Base-by-base conservation (phyloP, 2,888 invertebrate species). In the Calephelis perditalis region DNA sequence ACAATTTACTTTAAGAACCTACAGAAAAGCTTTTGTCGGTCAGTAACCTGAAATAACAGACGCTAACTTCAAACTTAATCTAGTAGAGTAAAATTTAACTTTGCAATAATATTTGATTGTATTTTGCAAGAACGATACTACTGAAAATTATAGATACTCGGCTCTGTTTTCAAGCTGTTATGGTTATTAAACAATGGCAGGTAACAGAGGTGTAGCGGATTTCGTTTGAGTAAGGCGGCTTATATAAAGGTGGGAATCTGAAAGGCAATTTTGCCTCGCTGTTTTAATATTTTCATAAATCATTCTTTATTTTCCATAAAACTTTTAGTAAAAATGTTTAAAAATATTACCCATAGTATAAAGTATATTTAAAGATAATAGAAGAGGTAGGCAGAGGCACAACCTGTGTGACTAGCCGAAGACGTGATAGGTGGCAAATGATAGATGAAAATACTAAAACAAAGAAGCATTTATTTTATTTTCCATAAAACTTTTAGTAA, bases 161-260 rank as follows among this genome's bases (percentile, higher is more conserved):
- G 47, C 15, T 15, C 47, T 47, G 9, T 47, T 47, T 47, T 47
- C 4, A 15, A n/a, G 11, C 12, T 26, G 8, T 9, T 47, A 49
- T 49, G 9, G 26, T 15, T 49, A 49, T 49, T 26, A 49, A 49
- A 49, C 9, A 26, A 49, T 7, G 12, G 26, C 12, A 15, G 15
- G 15, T 49, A 26, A 12, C 8, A 49, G 8, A 9, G 10, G 49
- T 49, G 26, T 49, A 15, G 49, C 49, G 10, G 26, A 26, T 49
- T 49, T 49, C 26, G 26, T 49, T 26, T 52, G 26, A 52, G 35
- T 35, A 26, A 52, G 35, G 5, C 52, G 26, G 35, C 35, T 35
- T 52, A 52, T 26, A 26, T 52, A 52, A 52, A 52, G 5, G 35
- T 52, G 52, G 52, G 26, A 52, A 26, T 35, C 52, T 52, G 52